phyloP scores from a whole-genome alignment of 2,888 invertebrate genomes.

The Salpingus planirostris region DNA sequence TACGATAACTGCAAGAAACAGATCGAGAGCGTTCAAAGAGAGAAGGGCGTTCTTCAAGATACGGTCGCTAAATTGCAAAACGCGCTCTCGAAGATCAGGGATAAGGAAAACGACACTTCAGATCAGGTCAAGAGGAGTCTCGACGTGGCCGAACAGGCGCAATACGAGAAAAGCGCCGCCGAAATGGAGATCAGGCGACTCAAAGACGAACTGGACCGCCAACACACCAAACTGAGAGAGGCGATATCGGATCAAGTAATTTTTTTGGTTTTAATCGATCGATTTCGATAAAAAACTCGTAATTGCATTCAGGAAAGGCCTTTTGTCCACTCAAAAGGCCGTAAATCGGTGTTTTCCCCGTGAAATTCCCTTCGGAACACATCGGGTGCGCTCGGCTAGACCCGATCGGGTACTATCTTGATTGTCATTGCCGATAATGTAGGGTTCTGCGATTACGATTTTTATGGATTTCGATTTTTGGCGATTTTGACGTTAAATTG shows the following conservation, averaged over 20 bases:
- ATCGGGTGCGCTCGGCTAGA: no score
- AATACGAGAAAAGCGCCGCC: conserved; percentile 67
- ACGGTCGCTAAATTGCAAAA: conserved; percentile 60
- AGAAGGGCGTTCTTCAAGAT: conserved; percentile 59
- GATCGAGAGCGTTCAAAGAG: conserved; percentile 61
- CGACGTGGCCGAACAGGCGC: conserved; percentile 65
- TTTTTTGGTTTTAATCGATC: conserved; percentile 5
- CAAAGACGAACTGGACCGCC: conserved; percentile 67
- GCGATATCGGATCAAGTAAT: conserved; percentile 64
- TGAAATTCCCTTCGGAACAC: no score
- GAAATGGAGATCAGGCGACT: conserved; percentile 68
- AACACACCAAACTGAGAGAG: conserved; percentile 67
- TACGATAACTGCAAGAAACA: conserved; percentile 59
- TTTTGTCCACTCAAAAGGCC: no score
- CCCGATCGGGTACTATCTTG: no score
- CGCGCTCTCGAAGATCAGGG: conserved; percentile 54
- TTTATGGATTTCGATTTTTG: not conserved
- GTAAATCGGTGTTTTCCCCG: no score
- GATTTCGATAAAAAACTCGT: conserved; percentile 19
- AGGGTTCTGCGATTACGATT: no score
- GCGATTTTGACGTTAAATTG: no score
- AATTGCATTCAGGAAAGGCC: no score
- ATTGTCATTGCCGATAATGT: no score
- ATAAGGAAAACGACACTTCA: conserved; percentile 52
- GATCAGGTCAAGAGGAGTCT: conserved; percentile 57